A percentile compares a stretch with the other conserved stretches of the same genome.
phyloP scores from a whole-genome alignment of 2,888 invertebrate species.

The Yponomeuta evonymella region DNA sequence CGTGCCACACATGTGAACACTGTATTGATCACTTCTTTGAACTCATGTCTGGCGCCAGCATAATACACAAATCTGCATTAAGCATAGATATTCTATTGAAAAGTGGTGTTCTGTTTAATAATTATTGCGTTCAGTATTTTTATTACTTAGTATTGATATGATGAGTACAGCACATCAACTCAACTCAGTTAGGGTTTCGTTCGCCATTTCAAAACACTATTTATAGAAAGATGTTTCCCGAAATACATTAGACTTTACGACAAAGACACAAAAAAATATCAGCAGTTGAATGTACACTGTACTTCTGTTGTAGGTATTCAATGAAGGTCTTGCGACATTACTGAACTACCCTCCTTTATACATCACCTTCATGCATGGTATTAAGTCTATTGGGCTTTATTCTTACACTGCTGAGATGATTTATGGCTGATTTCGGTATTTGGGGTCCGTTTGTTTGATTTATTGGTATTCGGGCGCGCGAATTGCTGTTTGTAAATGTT shows the following conservation, averaged over 20 bases:
- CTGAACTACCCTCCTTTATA: neutral
- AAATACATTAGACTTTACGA: neutral
- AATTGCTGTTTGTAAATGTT: neutral
- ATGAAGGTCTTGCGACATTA: neutral
- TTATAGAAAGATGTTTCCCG: too few relatives aligned
- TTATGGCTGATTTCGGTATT: slow-evolving; percentile 11
- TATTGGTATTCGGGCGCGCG: neutral
- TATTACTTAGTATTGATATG: too few relatives aligned
- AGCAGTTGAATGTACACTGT: neutral
- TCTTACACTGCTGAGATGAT: slow-evolving; percentile 8
- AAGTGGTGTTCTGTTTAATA: too few relatives aligned
- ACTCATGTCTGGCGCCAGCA: too few relatives aligned
- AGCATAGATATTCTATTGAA: too few relatives aligned
- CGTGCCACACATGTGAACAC: too few relatives aligned
- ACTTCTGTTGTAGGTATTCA: neutral
- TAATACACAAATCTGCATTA: too few relatives aligned
- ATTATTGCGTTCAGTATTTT: too few relatives aligned
- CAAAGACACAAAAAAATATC: neutral
- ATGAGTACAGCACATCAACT: too few relatives aligned
- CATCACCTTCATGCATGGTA: slow-evolving; percentile 62
- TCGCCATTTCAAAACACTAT: too few relatives aligned
- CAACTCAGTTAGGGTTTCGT: too few relatives aligned
- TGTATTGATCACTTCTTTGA: too few relatives aligned
- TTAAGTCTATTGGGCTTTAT: slow-evolving; percentile 40
- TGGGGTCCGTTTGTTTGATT: slow-evolving; percentile 6